phyloP scores from a whole-genome alignment of 2,888 invertebrate genomes.

The Octonoba sinensis region DNA sequence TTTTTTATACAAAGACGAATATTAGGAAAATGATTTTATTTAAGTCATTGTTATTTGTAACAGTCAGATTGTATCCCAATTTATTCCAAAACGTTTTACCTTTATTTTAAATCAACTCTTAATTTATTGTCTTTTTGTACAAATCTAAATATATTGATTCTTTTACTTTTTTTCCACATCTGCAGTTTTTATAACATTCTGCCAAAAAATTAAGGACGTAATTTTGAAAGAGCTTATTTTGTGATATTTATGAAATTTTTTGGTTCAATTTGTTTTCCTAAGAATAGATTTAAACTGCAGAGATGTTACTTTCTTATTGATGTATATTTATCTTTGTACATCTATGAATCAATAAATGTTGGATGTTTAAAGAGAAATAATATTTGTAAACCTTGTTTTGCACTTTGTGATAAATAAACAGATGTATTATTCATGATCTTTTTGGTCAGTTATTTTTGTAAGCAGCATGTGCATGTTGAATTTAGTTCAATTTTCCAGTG shows the following conservation, averaged over 20 bases:
- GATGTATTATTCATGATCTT: not conserved
- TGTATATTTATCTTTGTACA: conserved; percentile 26
- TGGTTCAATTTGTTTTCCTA: conserved; percentile 18
- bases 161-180: not conserved
- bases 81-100: too few relatives aligned
- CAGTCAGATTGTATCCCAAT: too few relatives aligned
- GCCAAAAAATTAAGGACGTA: not conserved
- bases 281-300: conserved; percentile 10
- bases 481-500: too few relatives aligned
- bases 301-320: not conserved
- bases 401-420: conserved; percentile 61
- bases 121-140: too few relatives aligned
- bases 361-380: conserved; percentile 14
- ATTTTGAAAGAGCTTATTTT: conserved; percentile 61
- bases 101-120: too few relatives aligned
- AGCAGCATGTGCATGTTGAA: too few relatives aligned
- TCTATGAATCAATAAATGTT: not conserved
- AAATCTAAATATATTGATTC: too few relatives aligned
- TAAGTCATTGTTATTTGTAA: too few relatives aligned
- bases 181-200: conserved; percentile 4
- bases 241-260: conserved; percentile 47
- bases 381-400: conserved; percentile 53
- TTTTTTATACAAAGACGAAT: too few relatives aligned
- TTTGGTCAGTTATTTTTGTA: too few relatives aligned
- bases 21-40: too few relatives aligned